Evolutionary conservation across 2,113 vertebrate species (phyloP), one percentile per base, ranked within the genome.

Genomic region (Todiramphus chloris): DNA sequence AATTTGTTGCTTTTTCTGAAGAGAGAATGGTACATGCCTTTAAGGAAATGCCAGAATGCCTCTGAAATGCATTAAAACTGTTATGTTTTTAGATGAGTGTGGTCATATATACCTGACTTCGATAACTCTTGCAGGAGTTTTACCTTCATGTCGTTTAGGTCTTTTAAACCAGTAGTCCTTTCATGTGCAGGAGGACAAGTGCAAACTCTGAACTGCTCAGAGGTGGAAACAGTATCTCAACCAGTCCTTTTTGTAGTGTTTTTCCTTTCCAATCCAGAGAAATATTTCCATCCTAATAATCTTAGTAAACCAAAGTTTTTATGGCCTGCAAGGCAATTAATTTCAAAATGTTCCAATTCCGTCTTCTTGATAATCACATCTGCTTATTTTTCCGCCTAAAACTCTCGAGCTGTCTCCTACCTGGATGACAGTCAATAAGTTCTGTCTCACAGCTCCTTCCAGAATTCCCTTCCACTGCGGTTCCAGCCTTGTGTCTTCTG

Each of bases 341-440:
- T 90, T 90, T 94, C 43, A 55, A 33, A 88, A 83, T 48, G 39
- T 94, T 93, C 74, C 35, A 0, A 2, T 87, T 86, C 63, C 13
- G 8, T 67, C 2, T 77, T 67, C 85, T 80, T 46, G 58, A 37
- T 81, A 66, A 91, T 92, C 82, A 80, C 79, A 70, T 83, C 88
- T 93, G 85, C 59, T 93, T 88, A 18, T 92, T 93, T 96, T 92
- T 81, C 75, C 1, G 1, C 72, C 48, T 2, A 2, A 64, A 93
- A 78, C 51, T 67, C 84, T 93, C 68, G 90, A 83, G 76, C 96
- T 94, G 83, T 93, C 37, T 91, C 75, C 72, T 83, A 88, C 90
- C 87, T 95, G 90, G 63, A 41, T 67, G 88, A 77, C 16, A 75
- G 87, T 79, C 80, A 88, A 62, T 17, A 66, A 93, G 46, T 24